A percentile compares a stretch with the other conserved stretches of the same genome.
phyloP scores from a whole-genome alignment of 2,888 invertebrate species.

The Arctia plantaginis region DNA sequence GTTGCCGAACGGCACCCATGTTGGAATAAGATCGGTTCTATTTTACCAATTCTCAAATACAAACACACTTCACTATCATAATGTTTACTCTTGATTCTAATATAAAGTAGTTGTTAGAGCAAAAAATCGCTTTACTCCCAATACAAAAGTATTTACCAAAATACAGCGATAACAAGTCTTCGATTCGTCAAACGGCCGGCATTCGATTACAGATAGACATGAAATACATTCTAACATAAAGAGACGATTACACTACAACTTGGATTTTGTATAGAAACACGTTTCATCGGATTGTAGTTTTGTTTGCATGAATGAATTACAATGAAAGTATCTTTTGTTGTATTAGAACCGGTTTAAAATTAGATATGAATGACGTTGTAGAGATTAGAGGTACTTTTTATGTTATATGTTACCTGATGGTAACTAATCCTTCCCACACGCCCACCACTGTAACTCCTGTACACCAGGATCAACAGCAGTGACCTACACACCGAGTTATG shows the following conservation, averaged over 20 bases:
- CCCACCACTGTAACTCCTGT: too few relatives aligned
- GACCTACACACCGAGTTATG: too few relatives aligned
- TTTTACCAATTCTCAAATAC: background rate
- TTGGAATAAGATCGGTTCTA: background rate
- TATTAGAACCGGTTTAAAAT: too few relatives aligned
- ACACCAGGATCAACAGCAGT: too few relatives aligned
- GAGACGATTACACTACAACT: background rate
- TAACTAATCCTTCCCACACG: too few relatives aligned
- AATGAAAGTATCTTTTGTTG: background rate
- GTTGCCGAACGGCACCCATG: background rate
- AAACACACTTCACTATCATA: background rate
- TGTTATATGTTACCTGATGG: too few relatives aligned
- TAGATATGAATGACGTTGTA: too few relatives aligned
- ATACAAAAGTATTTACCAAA: background rate
- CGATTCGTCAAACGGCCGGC: background rate
- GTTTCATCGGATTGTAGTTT: background rate
- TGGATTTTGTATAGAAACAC: too few relatives aligned
- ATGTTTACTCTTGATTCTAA: background rate
- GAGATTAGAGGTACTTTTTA: too few relatives aligned
- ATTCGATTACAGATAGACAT: background rate
- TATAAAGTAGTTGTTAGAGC: background rate
- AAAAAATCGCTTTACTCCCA: conserved; percentile 1
- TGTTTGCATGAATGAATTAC: background rate
- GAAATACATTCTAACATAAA: background rate
- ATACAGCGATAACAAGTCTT: background rate